Percentiles rank a stretch among this genome's conserved stretches.
Conservation (phyloP, 2,888 invertebrate genomes). For the Troilus luridus region DNA sequence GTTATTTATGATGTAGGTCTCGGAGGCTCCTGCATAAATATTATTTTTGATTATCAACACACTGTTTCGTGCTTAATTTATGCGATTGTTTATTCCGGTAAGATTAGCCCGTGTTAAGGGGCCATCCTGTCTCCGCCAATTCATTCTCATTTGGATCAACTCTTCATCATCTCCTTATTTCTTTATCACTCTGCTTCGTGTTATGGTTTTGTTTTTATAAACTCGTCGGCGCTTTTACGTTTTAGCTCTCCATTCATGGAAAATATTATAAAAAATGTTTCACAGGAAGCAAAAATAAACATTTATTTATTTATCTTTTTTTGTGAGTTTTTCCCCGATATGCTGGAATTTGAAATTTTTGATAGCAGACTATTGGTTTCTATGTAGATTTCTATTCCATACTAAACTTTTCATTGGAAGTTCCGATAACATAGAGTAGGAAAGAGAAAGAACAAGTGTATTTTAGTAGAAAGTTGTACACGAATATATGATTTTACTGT, state of each 20-base stretch:
- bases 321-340: too few species aligned
- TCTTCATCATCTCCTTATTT: conserved; percentile 35
- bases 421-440: too few species aligned
- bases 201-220: neutral
- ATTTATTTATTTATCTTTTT: too few species aligned
- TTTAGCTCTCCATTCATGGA: neutral
- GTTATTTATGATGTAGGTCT: neutral
- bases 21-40: conserved; percentile 38
- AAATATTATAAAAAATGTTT: neutral
- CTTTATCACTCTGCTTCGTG: neutral
- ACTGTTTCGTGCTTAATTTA: conserved; percentile 2
- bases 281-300: too few species aligned
- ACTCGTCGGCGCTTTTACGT: neutral
- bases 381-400: too few species aligned
- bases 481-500: too few species aligned
- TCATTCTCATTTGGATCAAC: conserved; percentile 50
- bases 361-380: too few species aligned
- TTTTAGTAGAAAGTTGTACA: too few species aligned
- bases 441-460: too few species aligned
- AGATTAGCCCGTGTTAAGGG: conserved; percentile 36
- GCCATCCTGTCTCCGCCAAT: conserved; percentile 10
- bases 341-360: too few species aligned
- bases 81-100: conserved; percentile 35
- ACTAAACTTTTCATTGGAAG: too few species aligned
- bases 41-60: conserved; percentile 51